Percentiles rank a stretch among this genome's conserved stretches.
Evolutionary conservation across 2,797 vertebrate species (phyloP).

Genomic region (Platyrinchus mystaceus): DNA sequence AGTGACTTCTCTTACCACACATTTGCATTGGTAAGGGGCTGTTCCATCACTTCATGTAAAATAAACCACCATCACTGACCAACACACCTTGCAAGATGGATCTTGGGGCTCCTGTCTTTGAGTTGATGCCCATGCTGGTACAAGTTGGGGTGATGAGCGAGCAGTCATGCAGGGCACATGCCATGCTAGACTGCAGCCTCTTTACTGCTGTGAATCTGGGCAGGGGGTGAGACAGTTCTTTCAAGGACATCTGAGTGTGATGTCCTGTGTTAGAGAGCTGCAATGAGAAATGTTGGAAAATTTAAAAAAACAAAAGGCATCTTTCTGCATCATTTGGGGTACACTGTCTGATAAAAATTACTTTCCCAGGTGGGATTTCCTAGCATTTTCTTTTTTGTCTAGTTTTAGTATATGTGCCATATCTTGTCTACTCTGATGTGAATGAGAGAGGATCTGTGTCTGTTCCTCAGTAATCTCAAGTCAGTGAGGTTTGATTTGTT

Average conservation of each 20-base stretch:
- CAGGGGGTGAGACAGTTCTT: neutral
- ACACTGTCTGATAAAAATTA: neutral
- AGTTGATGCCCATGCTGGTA: neutral
- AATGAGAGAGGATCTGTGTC: neutral
- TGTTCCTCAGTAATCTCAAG: neutral
- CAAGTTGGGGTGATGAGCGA: neutral
- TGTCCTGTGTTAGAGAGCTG: neutral
- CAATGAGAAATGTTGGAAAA: neutral
- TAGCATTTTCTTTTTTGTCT: neutral
- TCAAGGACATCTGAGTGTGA: neutral
- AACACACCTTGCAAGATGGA: neutral
- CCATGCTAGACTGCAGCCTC: neutral
- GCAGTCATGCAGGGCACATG: neutral
- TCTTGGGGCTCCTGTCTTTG: neutral
- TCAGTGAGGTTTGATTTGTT: neutral
- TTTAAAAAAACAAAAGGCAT: neutral
- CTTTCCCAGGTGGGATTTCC: neutral
- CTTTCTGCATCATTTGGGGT: neutral
- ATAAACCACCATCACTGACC: neutral
- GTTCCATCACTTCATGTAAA: neutral
- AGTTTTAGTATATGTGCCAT: neutral
- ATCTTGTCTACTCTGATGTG: neutral
- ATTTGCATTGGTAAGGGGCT: slow-evolving; percentile 1
- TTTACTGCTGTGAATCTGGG: neutral
- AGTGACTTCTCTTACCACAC: neutral